Conservation (phyloP, 2,888 invertebrate species). For the Callinectes sapidus region DNA sequence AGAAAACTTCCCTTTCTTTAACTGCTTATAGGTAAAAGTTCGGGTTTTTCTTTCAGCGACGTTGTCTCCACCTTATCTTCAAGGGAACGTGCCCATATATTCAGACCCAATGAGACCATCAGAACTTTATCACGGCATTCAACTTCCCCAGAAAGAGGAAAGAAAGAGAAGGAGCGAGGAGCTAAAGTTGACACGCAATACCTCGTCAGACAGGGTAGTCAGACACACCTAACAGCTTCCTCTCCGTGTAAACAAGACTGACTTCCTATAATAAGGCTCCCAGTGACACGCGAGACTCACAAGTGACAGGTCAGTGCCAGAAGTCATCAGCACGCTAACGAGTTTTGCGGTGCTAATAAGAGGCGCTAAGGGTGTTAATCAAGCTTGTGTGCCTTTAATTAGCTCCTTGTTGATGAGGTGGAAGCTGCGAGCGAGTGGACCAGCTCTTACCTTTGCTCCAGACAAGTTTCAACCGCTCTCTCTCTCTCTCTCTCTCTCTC, state of each 20-base stretch:
- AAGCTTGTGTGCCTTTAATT: conserved; percentile 24
- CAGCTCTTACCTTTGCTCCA: not conserved
- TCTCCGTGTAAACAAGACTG: conserved; percentile 26
- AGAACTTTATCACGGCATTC: conserved; percentile 17
- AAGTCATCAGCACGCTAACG: conserved; percentile 12
- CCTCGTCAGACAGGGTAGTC: conserved; percentile 6
- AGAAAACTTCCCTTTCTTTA: not conserved
- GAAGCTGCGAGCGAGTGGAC: not conserved
- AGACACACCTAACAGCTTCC: conserved; percentile 5
- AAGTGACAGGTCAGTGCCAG: conserved; percentile 2
- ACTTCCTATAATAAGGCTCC: conserved; percentile 13
- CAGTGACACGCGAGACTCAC: conserved; percentile 7
- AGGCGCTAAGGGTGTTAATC: not conserved
- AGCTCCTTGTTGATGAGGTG: conserved; percentile 7
- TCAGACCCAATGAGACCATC: not conserved
- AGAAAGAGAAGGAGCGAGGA: not conserved
- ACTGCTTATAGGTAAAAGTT: not conserved
- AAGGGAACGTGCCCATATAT: not conserved
- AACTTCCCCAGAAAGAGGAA: conserved; percentile 14
- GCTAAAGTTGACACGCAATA: conserved; percentile 13
- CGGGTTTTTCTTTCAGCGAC: not conserved
- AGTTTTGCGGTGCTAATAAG: not conserved
- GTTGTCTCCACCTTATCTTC: conserved; percentile 15
- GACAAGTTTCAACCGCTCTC: not conserved
- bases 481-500: not conserved